Base-by-base conservation (phyloP, 2,113 vertebrate genomes). In the Pteronura brasiliensis region DNA sequence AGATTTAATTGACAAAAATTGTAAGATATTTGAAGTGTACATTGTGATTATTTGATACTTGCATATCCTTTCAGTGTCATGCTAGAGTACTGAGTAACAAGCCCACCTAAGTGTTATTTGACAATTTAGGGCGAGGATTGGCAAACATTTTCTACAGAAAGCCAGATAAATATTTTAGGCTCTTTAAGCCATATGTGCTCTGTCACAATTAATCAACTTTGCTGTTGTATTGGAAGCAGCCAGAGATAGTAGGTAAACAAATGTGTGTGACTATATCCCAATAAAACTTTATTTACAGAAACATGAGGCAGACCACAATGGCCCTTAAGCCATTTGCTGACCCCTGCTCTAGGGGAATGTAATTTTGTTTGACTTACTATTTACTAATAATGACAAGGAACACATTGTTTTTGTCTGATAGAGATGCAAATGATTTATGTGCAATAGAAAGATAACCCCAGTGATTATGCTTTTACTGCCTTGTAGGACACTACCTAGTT, bases 201-300 rank as follows among this genome's bases (percentile, higher is more conserved):
- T 72, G 25, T 72, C 42, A 76, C 8, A 69, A 1, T 36, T 47
- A 36, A 25, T 82, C 42, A 71, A 31, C 39, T 71, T 61, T 88
- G 59, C 39, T 84, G 6, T 82, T 79, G 6, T 59, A 27, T 49
- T 52, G 27, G 88, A 84, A 80, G 47, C 44, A 47, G 44, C 52
- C 42, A 31, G 17, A 69, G 55, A 55, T 7, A 44, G 18, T 39
- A 42, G 0, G 6, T 69, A 61, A 83, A 59, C 10, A 77, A 77
- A n/a, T 49, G 17, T 20, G 7, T 20, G 3, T 49, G n/a, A 34
- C 39, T 84, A 9, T 61, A 49, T 86, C 34, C 42, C 47, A 85
- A 52, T 81, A 91, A 87, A 85, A 94, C 55, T 97, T 92, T 90
- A 90, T 93, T 89, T 84, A 80, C 42, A 81, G 57, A 96, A 61